A percentile compares a stretch with the other conserved stretches of the same genome.
phyloP scores from a whole-genome alignment of 2,888 invertebrate species.

The Punctoribates punctum region DNA sequence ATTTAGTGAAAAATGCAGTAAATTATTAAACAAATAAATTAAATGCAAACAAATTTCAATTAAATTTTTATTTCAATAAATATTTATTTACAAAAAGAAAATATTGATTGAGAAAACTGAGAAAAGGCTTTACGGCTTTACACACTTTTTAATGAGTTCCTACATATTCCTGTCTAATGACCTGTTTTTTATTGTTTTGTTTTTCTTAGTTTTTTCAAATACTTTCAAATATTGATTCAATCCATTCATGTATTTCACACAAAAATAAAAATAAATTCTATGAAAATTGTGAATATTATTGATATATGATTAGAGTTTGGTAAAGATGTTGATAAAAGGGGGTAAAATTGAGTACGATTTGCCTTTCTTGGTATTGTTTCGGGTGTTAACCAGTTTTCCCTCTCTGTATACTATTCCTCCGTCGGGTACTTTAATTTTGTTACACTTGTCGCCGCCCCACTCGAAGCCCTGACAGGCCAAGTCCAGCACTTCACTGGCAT shows the following conservation, averaged over 20 bases:
- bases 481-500: constrained; percentile 43
- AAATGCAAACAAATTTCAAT: too few relatives aligned
- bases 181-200: neutral
- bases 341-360: constrained; percentile 39
- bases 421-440: constrained; percentile 40
- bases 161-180: neutral
- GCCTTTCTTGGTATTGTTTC: constrained; percentile 29
- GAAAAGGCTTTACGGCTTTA: neutral
- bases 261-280: too few relatives aligned
- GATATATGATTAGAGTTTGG: constrained; percentile 16
- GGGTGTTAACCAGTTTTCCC: constrained; percentile 26
- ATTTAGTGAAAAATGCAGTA: too few relatives aligned
- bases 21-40: too few relatives aligned
- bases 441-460: constrained; percentile 40
- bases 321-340: constrained; percentile 43
- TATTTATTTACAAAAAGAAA: too few relatives aligned
- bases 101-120: too few relatives aligned
- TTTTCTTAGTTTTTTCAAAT: neutral
- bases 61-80: too few relatives aligned
- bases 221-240: neutral
- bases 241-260: neutral
- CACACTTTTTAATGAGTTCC: neutral
- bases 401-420: constrained; percentile 38
- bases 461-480: constrained; percentile 43
- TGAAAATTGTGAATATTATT: neutral